Base-by-base conservation (phyloP, 2,888 invertebrate genomes). In the Drosophila fungiperda region DNA sequence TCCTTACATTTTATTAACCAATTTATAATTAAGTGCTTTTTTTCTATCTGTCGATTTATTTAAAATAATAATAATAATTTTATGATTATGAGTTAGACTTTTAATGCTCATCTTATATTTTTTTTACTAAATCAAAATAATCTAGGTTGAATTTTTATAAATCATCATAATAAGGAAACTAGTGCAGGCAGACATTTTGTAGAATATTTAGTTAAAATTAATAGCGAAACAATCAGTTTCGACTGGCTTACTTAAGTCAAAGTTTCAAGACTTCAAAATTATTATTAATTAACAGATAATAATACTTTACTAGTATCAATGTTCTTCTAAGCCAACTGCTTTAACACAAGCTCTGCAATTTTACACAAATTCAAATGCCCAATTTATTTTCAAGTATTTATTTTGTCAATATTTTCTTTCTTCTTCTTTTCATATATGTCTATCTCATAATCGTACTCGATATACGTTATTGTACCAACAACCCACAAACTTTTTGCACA, bases 371-470 rank as follows among this genome's bases (percentile, higher is more conserved):
- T 17, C 36, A 26, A 55, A 60, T 60, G 15, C 35, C 53, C 48
- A 48, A 68, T 26, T 55, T 52, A 45, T 40, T 26, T 59, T 54
- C 52, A 61, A 63, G 42, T 74, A 87, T 57, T 82, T 69, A 80
- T 68, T 67, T 59, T 71, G 67, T 70, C 67, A 60, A 50, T 61
- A 55, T 68, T 79, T 77, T 84, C 73, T 89, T 67, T 82, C 73
- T 79, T 87, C 69, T 85, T 80, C 67, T 76, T 89, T 70, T 61
- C 80, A 78, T 85, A 84, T 82, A 63, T 75, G 54, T 65, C 62
- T 54, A 68, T 70, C 57, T 72, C 80, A 85, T 74, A 38, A 50
- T 45, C 49, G 48, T 32, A 29, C 29, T 15, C 45, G 45, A 45
- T 45, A 45, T 45, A 40, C 5, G 40, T 36, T 57, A 20, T 53